Evolutionary conservation across 2,113 vertebrate species (phyloP).

Genomic region (Saimiri boliviensis): DNA sequence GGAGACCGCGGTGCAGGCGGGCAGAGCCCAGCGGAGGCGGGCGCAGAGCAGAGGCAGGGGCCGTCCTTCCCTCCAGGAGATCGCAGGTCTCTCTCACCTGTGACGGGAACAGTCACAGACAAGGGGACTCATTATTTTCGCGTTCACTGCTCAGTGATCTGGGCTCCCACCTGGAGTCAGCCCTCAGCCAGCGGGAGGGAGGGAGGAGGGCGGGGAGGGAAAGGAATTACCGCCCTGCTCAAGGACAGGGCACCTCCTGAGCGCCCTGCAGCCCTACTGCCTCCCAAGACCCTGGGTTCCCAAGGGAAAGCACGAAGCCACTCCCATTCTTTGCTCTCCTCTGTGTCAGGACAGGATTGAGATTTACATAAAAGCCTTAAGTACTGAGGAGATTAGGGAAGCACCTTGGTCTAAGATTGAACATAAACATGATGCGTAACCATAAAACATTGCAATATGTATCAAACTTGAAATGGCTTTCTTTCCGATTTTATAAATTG

Average conservation of each 20-base stretch:
- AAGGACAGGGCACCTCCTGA: background rate
- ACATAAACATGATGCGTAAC: background rate
- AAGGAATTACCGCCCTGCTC: background rate
- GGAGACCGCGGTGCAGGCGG: background rate
- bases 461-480: background rate
- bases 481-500: background rate
- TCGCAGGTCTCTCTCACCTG: background rate
- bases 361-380: too few relatives aligned
- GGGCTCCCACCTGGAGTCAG: conserved; percentile 13
- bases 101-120: conserved; percentile 63
- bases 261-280: background rate
- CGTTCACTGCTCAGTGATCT: conserved; percentile 65
- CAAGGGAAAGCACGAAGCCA: background rate
- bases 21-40: background rate
- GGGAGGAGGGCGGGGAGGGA: background rate
- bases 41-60: background rate
- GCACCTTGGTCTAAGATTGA: background rate
- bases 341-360: background rate
- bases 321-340: background rate
- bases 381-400: background rate
- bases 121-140: conserved; percentile 64
- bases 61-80: background rate
- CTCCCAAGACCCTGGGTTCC: background rate
- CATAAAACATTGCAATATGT: background rate
- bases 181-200: background rate